Base-by-base conservation (phyloP, 37 sponge, comb jelly and placozoan genomes). In the Bolinopsis microptera region DNA sequence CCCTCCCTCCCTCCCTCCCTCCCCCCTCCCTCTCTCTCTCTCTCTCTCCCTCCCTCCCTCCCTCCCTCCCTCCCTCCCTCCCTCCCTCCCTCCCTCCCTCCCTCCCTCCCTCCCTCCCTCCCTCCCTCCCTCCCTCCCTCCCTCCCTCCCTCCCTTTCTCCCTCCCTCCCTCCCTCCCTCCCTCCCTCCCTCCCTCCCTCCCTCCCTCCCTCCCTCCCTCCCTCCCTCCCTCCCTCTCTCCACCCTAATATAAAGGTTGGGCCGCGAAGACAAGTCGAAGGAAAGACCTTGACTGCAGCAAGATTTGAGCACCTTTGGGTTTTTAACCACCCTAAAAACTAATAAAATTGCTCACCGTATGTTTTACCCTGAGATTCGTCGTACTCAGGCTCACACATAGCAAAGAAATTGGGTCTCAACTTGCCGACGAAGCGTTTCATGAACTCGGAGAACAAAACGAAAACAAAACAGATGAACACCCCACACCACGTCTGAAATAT, bases 401-500 rank as follows among this genome's bases (percentile, higher is more conserved):
- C 74, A 25, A 70, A 2, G 74, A 70, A 70, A 30, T 70, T 70
- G 18, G 74, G 74, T 70, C 74, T 3, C 23, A 70, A 18, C 27
- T 18, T 3, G 18, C 74, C 74, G 23, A 70, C 74, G 28, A 25
- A 70, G 3, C 74, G 23, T 30, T 70, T 70, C 23, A 70, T 25
- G 27, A 70, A 70, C 74, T 70, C 74, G 2, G 74, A 70, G 27
- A 28, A 70, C 28, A 70, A 30, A 3, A 70, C 74, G 27, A 70
- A 70, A 30, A 70, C 27, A 30, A 70, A 70, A 18, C 74, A 70
- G 26, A 70, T 30, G 74, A 70, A 70, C 26, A 70, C 74, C 3
- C 74, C 74, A 18, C 74, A 70, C 74, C 74, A 70, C 18, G 74
- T 70, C 74, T 70, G 74, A 67, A 67, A 67, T n/a, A n/a, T n/a